A percentile compares a stretch with the other conserved stretches of the same genome.
phyloP scores from a whole-genome alignment of 1,140 invertebrate species.

The Cyphomyrmex costatus region DNA sequence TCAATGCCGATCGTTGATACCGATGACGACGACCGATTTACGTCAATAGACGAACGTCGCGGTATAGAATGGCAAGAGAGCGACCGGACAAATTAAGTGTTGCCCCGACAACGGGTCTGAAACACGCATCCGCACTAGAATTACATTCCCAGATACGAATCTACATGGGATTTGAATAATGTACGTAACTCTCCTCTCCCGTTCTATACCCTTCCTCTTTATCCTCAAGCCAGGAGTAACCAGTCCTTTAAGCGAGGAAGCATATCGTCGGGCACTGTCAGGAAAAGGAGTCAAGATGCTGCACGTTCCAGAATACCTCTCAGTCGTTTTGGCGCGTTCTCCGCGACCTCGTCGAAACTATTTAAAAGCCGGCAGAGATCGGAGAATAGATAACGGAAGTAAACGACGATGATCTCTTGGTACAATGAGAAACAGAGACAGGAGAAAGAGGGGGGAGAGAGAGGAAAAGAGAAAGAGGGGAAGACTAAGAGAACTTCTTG shows the following conservation, averaged over 20 bases:
- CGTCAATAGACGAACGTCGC: constrained; percentile 43
- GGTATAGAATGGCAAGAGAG: constrained; percentile 49
- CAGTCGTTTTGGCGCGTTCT: constrained; percentile 50
- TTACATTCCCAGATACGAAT: constrained; percentile 80
- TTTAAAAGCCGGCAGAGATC: constrained; percentile 57
- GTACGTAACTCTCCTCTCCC: constrained; percentile 49
- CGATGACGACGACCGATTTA: constrained; percentile 8
- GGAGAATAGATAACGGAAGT: constrained; percentile 58
- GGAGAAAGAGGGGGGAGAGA: background rate
- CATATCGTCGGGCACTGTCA: constrained; percentile 14
- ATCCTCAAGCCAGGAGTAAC: constrained; percentile 38
- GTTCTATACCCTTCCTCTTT: constrained; percentile 39
- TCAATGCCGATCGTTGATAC: background rate
- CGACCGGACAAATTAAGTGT: constrained; percentile 79
- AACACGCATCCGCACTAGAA: constrained; percentile 80
- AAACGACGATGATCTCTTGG: constrained; percentile 56
- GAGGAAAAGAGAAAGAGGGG: background rate
- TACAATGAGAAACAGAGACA: background rate
- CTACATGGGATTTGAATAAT: constrained; percentile 82
- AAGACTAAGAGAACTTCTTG: constrained; percentile 45
- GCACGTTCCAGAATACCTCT: constrained; percentile 45
- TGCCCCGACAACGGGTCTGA: constrained; percentile 74
- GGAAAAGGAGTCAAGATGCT: constrained; percentile 35
- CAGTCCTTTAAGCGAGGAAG: constrained; percentile 48
- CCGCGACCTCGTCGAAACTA: constrained; percentile 50